A percentile compares a stretch with the other conserved stretches of the same genome.
phyloP scores from a whole-genome alignment of 2,888 invertebrate genomes.

The Sarcophaga carnaria region DNA sequence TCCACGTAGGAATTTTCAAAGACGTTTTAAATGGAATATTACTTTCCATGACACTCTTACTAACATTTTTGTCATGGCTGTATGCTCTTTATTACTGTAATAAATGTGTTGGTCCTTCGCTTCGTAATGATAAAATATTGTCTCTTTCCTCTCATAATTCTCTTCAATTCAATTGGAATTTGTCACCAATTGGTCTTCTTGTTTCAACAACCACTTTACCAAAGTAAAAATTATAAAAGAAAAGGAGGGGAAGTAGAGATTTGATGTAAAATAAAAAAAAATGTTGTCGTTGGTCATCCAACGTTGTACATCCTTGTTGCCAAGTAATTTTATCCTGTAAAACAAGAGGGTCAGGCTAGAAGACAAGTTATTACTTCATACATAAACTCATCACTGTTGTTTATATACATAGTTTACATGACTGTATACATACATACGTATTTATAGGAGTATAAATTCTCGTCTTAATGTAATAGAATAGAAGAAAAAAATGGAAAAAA shows the following conservation, averaged over 20 bases:
- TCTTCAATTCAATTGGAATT: constrained; percentile 40
- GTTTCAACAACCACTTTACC: constrained; percentile 35
- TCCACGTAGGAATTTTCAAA: neutral
- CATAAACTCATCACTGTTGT: no score
- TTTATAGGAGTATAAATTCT: no score
- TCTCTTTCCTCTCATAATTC: constrained; percentile 41
- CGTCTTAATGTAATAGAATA: no score
- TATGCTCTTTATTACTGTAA: neutral
- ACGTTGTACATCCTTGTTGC: constrained; percentile 35
- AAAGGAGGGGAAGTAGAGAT: neutral
- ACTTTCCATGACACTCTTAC: neutral
- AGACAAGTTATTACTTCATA: constrained; percentile 36
- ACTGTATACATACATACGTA: no score
- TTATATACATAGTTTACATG: no score
- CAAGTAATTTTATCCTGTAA: constrained; percentile 37
- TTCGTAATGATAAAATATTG: constrained; percentile 53
- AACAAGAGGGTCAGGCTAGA: neutral
- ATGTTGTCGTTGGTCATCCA: constrained; percentile 37
- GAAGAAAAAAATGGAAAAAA: neutral
- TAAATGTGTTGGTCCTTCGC: constrained; percentile 2
- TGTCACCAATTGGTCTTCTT: constrained; percentile 58
- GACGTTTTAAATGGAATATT: neutral
- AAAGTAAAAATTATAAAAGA: constrained; percentile 13
- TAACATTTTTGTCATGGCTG: constrained; percentile 26
- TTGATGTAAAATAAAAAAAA: neutral